Conservation (phyloP, 1,140 invertebrate species). For the Drosophila jambulina region DNA sequence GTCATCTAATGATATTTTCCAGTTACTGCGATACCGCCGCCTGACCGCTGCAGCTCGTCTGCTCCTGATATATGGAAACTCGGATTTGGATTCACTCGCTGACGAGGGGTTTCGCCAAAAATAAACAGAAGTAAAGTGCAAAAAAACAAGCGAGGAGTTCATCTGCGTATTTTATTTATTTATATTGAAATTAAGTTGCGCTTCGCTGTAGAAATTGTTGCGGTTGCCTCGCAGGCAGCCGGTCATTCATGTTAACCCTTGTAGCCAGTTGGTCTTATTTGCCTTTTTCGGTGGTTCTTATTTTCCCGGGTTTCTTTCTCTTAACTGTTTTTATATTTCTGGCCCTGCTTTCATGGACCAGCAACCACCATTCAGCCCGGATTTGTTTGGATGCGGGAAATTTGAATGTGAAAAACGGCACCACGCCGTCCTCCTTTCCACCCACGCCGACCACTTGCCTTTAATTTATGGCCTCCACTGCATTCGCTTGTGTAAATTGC, state of each 20-base stretch:
- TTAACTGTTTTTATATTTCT: slow-evolving; percentile 48
- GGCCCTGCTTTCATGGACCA: slow-evolving; percentile 48
- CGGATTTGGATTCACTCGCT: slow-evolving; percentile 29
- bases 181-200: slow-evolving; percentile 83
- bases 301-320: slow-evolving; percentile 25
- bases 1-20: slow-evolving; percentile 48
- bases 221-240: slow-evolving; percentile 47
- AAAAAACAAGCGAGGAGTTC: slow-evolving; percentile 18
- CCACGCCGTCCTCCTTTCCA: neutral
- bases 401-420: slow-evolving; percentile 56
- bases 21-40: slow-evolving; percentile 15
- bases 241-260: slow-evolving; percentile 72
- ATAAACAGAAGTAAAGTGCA: neutral
- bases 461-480: slow-evolving; percentile 72
- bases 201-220: slow-evolving; percentile 77
- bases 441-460: slow-evolving; percentile 32
- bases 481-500: slow-evolving; percentile 72
- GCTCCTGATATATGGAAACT: slow-evolving; percentile 41
- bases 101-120: slow-evolving; percentile 4
- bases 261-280: slow-evolving; percentile 43
- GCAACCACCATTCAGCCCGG: slow-evolving; percentile 48
- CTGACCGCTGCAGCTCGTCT: slow-evolving; percentile 12
- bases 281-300: slow-evolving; percentile 12
- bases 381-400: slow-evolving; percentile 52
- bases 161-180: slow-evolving; percentile 71